Percentiles rank a stretch among this genome's conserved stretches.
Evolutionary conservation across 2,113 vertebrate genomes (phyloP).

Genomic region (Brachyhypopomus gauderio): DNA sequence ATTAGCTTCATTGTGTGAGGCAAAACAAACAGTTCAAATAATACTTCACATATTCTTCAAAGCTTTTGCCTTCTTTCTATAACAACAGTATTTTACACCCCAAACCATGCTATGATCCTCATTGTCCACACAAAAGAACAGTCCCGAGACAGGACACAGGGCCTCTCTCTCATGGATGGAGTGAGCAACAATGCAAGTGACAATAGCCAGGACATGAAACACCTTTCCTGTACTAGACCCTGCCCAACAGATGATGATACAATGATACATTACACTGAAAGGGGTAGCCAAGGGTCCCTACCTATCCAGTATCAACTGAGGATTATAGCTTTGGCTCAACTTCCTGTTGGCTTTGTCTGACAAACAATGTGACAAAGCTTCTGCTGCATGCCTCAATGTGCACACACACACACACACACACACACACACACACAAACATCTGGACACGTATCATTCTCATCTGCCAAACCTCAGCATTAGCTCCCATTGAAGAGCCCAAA

Average conservation of each 20-base stretch:
- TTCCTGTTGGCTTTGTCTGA: slow-evolving; percentile 50
- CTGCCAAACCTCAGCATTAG: neutral
- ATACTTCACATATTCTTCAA: slow-evolving; percentile 31
- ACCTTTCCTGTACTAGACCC: slow-evolving; percentile 55
- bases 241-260: slow-evolving; percentile 12
- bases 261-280: slow-evolving; percentile 47
- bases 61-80: slow-evolving; percentile 2
- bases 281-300: slow-evolving; percentile 22
- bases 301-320: slow-evolving; percentile 48
- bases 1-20: neutral
- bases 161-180: slow-evolving; percentile 45
- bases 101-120: slow-evolving; percentile 32
- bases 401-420: neutral
- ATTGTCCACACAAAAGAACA: slow-evolving; percentile 50
- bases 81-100: slow-evolving; percentile 27
- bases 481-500: too few relatives aligned
- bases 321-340: slow-evolving; percentile 41
- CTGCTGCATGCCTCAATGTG: slow-evolving; percentile 26
- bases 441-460: neutral
- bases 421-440: neutral
- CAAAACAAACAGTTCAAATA: slow-evolving; percentile 33
- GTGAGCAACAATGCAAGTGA: slow-evolving; percentile 56
- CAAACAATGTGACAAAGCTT: slow-evolving; percentile 20
- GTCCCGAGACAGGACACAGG: slow-evolving; percentile 41
- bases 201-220: slow-evolving; percentile 64